Conservation (phyloP, 2,113 vertebrate genomes). For the Gnathochromis pfefferi region DNA sequence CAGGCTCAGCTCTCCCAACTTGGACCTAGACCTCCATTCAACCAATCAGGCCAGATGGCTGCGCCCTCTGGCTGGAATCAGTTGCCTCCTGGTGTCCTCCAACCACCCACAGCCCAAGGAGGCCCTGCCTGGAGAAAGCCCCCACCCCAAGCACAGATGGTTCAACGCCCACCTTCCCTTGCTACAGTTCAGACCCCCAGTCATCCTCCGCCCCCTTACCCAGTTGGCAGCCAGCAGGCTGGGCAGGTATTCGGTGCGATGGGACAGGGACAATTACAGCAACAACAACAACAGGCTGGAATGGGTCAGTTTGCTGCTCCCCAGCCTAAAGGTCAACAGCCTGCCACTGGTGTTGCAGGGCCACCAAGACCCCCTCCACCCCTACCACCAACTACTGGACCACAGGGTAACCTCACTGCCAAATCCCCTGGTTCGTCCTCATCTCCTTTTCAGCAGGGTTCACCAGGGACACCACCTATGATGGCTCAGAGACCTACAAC, state of each 20-base stretch:
- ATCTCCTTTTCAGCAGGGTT: conserved; percentile 97
- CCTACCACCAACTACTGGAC: conserved; percentile 76
- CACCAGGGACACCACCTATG: conserved; percentile 94
- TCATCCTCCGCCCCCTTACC: conserved; percentile 96
- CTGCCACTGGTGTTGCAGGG: conserved; percentile 71
- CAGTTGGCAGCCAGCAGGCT: conserved; percentile 96
- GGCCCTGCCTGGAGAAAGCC: conserved; percentile 89
- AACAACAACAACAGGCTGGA: conserved; percentile 82
- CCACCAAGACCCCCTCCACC: conserved; percentile 83
- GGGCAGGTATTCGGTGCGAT: conserved; percentile 77
- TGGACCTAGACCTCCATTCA: conserved; percentile 84
- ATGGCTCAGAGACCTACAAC: conserved; percentile 88
- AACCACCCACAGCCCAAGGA: conserved; percentile 81
- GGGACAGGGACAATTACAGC: conserved; percentile 75
- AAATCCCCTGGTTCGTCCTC: conserved; percentile 97
- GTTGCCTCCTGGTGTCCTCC: conserved; percentile 85
- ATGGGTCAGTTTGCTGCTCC: conserved; percentile 90
- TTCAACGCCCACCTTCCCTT: conserved; percentile 85
- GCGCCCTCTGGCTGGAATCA: conserved; percentile 93
- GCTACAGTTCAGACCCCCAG: conserved; percentile 90
- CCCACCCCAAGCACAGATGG: conserved; percentile 80
- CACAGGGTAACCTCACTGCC: conserved; percentile 87
- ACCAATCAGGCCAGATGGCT: conserved; percentile 84
- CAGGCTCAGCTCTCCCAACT: conserved; percentile 69
- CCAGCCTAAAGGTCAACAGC: conserved; percentile 88